Base-by-base conservation (phyloP, 2,113 vertebrate species). In the Nothobranchius kuhntae region DNA sequence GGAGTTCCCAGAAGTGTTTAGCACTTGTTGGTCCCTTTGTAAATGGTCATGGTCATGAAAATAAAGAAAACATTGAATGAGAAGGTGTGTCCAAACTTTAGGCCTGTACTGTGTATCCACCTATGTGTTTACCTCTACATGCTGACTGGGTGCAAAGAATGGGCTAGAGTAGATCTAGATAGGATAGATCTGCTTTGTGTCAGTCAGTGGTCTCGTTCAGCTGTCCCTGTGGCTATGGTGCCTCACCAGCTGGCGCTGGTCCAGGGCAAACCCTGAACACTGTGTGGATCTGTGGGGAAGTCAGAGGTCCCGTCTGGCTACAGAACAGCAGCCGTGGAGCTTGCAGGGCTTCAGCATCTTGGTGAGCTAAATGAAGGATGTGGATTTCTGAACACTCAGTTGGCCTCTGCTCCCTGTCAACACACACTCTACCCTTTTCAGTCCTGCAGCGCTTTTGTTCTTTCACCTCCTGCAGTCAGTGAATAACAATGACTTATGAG, bases 401-500 rank as follows among this genome's bases (percentile, higher is more conserved):
- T 24, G 52, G 50, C 61, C 38, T 66, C 53, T 48, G 44, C 68
- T 73, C 66, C 44, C 17, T n/a, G 15, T 57, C 72, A 44, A 50
- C 13, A 10, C 35, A n/a, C 7, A 9, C 60, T 64, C 61, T 24
- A 42, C 30, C 61, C 69, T 11, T n/a, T 17, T 12, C 46, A 4
- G 38, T 68, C 61, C 59, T 17, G 44, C 68, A 67, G 30, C 2
- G 0, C n/a, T 70, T 56, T 46, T 59, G 40, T 76, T 68, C 66
- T 70, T 68, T 78, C 74, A 36, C 71, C 74, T 70, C 66, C 26
- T 44, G 38, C n/a, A 57, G 45, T 62, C 74, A 30, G 74, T 4
- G 24, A 75, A 71, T 64, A 81, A 47, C 67, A 61, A 42, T 47
- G 61, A 74, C 69, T 72, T 52, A 61, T 65, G 61, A 54, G 36